Percentiles rank a stretch among this genome's conserved stretches.
Evolutionary conservation across 2,888 invertebrate genomes (phyloP).

Genomic region (Drosophila vallismaia): DNA sequence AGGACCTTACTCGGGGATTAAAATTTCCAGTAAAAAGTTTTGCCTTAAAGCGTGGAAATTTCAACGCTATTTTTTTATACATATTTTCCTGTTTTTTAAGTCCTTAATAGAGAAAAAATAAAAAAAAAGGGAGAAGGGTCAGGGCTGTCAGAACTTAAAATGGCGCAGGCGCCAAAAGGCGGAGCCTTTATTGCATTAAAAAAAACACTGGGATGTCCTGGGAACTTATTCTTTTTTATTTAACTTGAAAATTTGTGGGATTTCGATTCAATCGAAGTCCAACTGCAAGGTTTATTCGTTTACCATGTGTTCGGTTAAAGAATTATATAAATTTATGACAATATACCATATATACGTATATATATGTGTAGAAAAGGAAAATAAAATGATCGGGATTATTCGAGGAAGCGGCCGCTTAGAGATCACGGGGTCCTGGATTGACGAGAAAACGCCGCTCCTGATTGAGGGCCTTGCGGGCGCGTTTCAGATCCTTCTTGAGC

Average conservation of each 20-base stretch:
- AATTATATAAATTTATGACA: background rate
- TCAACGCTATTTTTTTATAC: slow-evolving; percentile 18
- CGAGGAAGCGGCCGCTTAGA: background rate
- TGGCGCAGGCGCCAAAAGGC: slow-evolving; percentile 19
- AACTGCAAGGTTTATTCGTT: background rate
- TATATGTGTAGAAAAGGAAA: background rate
- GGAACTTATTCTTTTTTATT: background rate
- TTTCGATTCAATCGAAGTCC: background rate
- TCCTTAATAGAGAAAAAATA: background rate
- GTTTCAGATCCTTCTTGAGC: background rate
- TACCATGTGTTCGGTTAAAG: background rate
- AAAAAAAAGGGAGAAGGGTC: background rate
- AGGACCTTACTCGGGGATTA: slow-evolving; percentile 8
- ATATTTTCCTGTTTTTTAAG: slow-evolving; percentile 7
- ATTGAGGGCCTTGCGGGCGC: background rate
- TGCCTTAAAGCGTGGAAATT: slow-evolving; percentile 24
- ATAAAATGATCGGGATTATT: background rate
- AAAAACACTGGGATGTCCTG: too few relatives aligned
- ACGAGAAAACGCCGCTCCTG: background rate
- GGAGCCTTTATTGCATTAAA: slow-evolving; percentile 3
- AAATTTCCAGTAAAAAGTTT: slow-evolving; percentile 18
- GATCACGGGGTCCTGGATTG: background rate
- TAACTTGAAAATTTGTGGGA: background rate
- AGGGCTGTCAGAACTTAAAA: background rate
- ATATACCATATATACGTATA: background rate